Percentiles rank a stretch among this genome's conserved stretches.
These are phyloP conservation scores for Eupithecia pulchellata DNA, from an alignment of 2,888 invertebrate species.

Conservation along the genomic window DNA sequence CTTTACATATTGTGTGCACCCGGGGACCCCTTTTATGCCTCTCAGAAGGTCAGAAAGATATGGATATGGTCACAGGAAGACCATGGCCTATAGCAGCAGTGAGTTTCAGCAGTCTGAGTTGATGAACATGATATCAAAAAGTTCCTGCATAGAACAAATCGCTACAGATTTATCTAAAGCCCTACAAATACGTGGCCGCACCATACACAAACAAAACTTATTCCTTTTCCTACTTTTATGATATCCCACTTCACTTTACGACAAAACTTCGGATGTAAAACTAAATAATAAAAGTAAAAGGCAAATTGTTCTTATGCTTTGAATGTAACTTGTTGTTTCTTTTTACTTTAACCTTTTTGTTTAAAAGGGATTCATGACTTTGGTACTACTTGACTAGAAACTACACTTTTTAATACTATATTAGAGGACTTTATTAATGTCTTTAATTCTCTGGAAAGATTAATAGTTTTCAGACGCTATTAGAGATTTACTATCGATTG, in stretches of 20 bases:
- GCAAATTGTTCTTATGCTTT: conserved; percentile 25
- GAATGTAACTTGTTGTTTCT: conserved; percentile 10
- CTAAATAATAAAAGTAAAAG: conserved; percentile 35
- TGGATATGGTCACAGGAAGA: too few species aligned
- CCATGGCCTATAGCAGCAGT: too few species aligned
- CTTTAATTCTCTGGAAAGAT: neutral
- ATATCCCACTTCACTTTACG: conserved; percentile 31
- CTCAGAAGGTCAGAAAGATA: too few species aligned
- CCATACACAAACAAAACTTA: neutral
- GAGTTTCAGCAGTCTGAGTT: neutral
- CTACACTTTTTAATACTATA: neutral
- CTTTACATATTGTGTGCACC: too few species aligned
- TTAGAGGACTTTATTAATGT: neutral
- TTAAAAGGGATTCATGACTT: neutral
- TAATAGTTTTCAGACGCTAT: too few species aligned
- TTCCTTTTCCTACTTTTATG: neutral
- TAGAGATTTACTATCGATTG: too few species aligned
- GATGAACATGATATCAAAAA: neutral
- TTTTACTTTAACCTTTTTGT: conserved; percentile 14
- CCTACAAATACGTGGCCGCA: conserved; percentile 1
- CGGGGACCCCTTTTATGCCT: too few species aligned
- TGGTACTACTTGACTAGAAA: neutral
- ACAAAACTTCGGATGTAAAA: conserved; percentile 27
- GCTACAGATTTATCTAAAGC: conserved; percentile 1
- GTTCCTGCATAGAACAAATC: neutral